Conservation (phyloP, 2,888 invertebrate species). For the Chloromyia formosa region DNA sequence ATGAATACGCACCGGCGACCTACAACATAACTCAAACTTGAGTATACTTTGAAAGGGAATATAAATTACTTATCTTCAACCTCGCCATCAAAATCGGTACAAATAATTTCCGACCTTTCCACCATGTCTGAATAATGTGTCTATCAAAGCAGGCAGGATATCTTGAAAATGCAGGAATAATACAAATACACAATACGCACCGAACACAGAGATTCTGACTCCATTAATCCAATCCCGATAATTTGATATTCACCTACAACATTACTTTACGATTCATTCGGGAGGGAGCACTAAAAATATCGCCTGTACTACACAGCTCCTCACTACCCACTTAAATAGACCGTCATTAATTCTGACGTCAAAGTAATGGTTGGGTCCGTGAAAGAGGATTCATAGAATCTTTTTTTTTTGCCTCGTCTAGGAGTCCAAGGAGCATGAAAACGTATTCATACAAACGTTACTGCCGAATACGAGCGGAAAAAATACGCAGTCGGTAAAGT, state of each 20-base stretch:
- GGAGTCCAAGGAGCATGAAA: not conserved
- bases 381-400: constrained; percentile 38
- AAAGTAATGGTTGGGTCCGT: constrained; percentile 43
- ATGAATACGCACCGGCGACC: too few species aligned
- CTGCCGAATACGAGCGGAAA: constrained; percentile 2
- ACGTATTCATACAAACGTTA: not conserved
- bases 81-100: not conserved
- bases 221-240: constrained; percentile 35
- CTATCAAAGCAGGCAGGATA: constrained; percentile 9
- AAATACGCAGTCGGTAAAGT: not conserved
- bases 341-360: constrained; percentile 48
- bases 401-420: not conserved
- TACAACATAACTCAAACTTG: too few species aligned
- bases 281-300: not conserved
- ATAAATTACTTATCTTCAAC: too few species aligned
- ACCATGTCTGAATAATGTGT: not conserved
- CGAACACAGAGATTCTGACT: too few species aligned
- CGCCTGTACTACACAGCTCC: not conserved
- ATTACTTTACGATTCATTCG: not conserved
- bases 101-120: constrained; percentile 19
- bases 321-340: constrained; percentile 42
- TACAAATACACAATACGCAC: constrained; percentile 28
- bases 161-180: constrained; percentile 8
- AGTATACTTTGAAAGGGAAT: too few species aligned
- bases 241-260: constrained; percentile 37